Evolutionary conservation across 1,140 invertebrate species (phyloP).

Genomic region (Drosophila albomicans): DNA sequence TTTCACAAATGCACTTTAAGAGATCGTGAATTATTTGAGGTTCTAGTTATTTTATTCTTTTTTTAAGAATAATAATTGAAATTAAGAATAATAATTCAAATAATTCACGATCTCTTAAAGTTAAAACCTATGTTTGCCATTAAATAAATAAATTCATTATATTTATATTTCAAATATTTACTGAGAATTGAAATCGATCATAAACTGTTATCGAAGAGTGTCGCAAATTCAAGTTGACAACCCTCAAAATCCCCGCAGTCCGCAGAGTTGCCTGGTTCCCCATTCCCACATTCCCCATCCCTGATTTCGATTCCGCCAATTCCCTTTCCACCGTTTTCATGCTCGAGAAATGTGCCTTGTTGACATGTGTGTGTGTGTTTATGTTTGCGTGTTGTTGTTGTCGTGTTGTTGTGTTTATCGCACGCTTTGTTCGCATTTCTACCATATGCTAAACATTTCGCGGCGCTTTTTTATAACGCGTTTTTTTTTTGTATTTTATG

Average conservation of each 20-base stretch:
- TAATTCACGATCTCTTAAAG: too few species aligned
- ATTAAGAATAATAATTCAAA: too few species aligned
- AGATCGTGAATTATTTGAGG: too few species aligned
- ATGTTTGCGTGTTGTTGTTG: slow-evolving; percentile 11
- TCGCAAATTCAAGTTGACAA: slow-evolving; percentile 15
- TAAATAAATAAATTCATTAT: too few species aligned
- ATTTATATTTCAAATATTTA: too few species aligned
- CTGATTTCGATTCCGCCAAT: slow-evolving; percentile 38
- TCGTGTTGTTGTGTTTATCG: slow-evolving; percentile 29
- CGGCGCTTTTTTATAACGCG: slow-evolving; percentile 39
- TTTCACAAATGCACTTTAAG: too few species aligned
- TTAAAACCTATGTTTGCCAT: too few species aligned
- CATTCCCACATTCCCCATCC: slow-evolving; percentile 19
- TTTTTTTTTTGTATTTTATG: slow-evolving; percentile 29
- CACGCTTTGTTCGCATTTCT: slow-evolving; percentile 52
- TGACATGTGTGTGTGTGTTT: slow-evolving; percentile 54
- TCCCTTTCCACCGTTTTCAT: slow-evolving; percentile 51
- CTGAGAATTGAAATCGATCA: neutral
- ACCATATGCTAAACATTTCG: slow-evolving; percentile 57
- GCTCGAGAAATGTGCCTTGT: slow-evolving; percentile 64
- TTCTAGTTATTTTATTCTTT: too few species aligned
- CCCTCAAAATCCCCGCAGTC: neutral
- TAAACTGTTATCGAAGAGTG: neutral
- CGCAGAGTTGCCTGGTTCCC: slow-evolving; percentile 7
- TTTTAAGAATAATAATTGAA: too few species aligned